These are phyloP conservation scores for Dinocampus coccinellae DNA, from an alignment of 2,888 invertebrate species.

Conservation along the genomic window DNA sequence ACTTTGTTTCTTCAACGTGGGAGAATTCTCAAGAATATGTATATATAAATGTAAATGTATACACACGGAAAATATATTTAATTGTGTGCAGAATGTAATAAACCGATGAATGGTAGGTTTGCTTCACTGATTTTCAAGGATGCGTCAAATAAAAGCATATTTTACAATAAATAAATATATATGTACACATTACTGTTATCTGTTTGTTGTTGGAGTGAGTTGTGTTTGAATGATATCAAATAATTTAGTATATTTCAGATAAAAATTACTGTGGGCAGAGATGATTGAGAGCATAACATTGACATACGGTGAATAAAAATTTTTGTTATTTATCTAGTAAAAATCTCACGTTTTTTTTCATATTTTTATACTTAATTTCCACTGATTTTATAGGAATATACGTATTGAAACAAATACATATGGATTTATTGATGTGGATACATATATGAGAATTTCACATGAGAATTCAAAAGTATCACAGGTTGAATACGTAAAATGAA, in stretches of 20 bases:
- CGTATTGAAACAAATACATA: not conserved
- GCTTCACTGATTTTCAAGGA: constrained; percentile 26
- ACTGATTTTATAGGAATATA: not conserved
- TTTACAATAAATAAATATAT: not conserved
- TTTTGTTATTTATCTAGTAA: not conserved
- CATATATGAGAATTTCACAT: constrained; percentile 1
- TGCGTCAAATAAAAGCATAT: not conserved
- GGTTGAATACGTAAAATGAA: constrained; percentile 22
- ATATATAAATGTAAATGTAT: not conserved
- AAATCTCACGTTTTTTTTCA: not conserved
- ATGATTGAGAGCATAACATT: not conserved
- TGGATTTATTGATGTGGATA: constrained; percentile 1
- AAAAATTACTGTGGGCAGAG: not conserved
- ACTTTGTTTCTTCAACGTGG: not conserved
- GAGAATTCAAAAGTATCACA: constrained; percentile 22
- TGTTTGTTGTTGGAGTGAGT: too few species aligned
- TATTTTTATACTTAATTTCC: not conserved
- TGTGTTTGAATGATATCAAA: not conserved
- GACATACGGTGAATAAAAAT: not conserved
- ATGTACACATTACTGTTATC: too few species aligned
- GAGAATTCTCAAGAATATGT: constrained; percentile 10
- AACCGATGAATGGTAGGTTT: constrained; percentile 15
- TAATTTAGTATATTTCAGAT: not conserved
- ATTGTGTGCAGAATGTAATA: not conserved
- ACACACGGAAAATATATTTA: not conserved